Percentiles rank a stretch among this genome's conserved stretches.
Evolutionary conservation across 2,888 invertebrate genomes (phyloP).

Genomic region (Cheilosia vernalis): DNA sequence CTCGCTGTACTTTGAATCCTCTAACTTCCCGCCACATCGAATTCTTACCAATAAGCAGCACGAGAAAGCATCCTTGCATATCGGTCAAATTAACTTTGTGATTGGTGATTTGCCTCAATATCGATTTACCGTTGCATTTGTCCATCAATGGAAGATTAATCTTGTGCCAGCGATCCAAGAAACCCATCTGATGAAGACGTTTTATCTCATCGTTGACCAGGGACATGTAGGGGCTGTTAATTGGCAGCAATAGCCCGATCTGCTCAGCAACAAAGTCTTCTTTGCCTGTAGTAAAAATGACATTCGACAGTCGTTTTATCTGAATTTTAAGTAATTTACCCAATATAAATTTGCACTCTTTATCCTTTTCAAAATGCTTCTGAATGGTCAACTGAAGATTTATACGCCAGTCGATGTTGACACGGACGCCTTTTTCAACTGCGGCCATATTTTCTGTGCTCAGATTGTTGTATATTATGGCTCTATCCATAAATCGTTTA

Average conservation of each 20-base stretch:
- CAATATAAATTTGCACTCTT: conserved; percentile 89
- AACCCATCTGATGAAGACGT: conserved; percentile 92
- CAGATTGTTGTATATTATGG: conserved; percentile 84
- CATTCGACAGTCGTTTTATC: neutral
- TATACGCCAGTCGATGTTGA: conserved; percentile 92
- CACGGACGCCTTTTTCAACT: conserved; percentile 88
- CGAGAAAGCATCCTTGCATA: conserved; percentile 96
- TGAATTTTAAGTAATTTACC: conserved; percentile 83
- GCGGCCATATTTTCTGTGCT: conserved; percentile 84
- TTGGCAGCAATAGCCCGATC: conserved; percentile 90
- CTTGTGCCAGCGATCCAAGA: conserved; percentile 92
- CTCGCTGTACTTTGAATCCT: no score
- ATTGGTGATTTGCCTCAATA: conserved; percentile 89
- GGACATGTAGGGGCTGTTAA: conserved; percentile 90
- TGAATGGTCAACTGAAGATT: conserved; percentile 90
- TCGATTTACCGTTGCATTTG: conserved; percentile 89
- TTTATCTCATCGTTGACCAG: conserved; percentile 91
- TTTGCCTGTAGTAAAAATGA: conserved; percentile 84
- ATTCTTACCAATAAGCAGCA: conserved; percentile 89
- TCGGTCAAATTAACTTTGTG: conserved; percentile 94
- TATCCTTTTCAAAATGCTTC: conserved; percentile 87
- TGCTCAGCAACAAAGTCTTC: conserved; percentile 92
- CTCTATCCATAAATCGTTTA: conserved; percentile 85
- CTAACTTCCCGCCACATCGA: neutral
- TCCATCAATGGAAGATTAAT: conserved; percentile 91